phyloP scores from a whole-genome alignment of 2,113 vertebrate genomes.

The Paracanthobrama guichenoti region DNA sequence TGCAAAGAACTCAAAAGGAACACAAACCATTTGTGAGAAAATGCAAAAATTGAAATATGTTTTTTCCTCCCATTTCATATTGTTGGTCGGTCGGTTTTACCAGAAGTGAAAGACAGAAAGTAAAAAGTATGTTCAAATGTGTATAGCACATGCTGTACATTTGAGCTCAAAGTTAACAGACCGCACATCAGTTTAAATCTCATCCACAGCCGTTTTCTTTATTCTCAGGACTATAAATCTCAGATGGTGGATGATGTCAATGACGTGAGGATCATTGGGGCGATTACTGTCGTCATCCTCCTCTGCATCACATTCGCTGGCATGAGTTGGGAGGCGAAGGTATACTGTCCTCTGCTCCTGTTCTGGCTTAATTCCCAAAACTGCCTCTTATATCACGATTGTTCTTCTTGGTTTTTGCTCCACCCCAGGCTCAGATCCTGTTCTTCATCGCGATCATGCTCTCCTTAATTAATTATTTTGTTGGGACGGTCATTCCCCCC shows the following conservation, averaged over 20 bases:
- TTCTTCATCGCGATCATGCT: slow-evolving; percentile 75
- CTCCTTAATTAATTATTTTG: slow-evolving; percentile 74
- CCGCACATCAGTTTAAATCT: not conserved
- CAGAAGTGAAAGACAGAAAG: not conserved
- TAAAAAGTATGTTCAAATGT: not conserved
- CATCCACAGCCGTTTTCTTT: not conserved
- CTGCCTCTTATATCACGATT: not conserved
- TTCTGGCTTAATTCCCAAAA: not conserved
- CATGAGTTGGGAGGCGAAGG: slow-evolving; percentile 78
- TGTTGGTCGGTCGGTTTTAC: not conserved
- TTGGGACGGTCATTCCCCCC: slow-evolving; percentile 71
- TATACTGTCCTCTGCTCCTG: not conserved
- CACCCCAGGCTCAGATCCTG: slow-evolving; percentile 71
- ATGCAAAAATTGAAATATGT: too few relatives aligned
- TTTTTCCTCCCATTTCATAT: too few relatives aligned
- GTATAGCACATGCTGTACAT: slow-evolving; percentile 54
- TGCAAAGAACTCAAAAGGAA: not conserved
- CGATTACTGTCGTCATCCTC: slow-evolving; percentile 69
- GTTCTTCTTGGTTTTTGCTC: not conserved
- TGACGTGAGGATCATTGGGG: slow-evolving; percentile 70
- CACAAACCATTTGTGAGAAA: too few relatives aligned
- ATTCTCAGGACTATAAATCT: slow-evolving; percentile 63
- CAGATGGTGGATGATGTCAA: slow-evolving; percentile 66
- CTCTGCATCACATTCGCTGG: slow-evolving; percentile 72
- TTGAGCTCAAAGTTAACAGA: not conserved